Evolutionary conservation across 2,113 vertebrate species (phyloP).

Genomic region (Oxyruncus cristatus): DNA sequence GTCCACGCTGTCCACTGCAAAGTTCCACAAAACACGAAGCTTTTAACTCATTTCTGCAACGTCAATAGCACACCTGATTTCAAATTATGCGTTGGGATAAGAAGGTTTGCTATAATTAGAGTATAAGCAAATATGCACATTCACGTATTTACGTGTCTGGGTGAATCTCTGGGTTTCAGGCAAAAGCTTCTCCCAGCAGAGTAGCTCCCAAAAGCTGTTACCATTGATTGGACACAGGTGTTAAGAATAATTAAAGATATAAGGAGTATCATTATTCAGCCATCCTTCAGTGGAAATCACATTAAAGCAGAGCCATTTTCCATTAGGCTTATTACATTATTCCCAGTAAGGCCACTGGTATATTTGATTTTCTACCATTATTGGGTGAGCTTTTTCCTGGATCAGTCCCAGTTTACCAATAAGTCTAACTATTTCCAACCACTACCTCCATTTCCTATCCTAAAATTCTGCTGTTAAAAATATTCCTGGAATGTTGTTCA

Average conservation of each 20-base stretch:
- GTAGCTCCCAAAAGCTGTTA: constrained; percentile 10
- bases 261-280: not conserved
- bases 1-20: not conserved
- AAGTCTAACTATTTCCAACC: not conserved
- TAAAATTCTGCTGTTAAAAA: not conserved
- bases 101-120: not conserved
- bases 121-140: not conserved
- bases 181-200: not conserved
- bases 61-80: not conserved
- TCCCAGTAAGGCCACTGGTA: not conserved
- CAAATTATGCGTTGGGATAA: not conserved
- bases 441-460: not conserved
- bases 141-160: not conserved
- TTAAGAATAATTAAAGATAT: constrained; percentile 21
- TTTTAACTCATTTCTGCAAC: not conserved
- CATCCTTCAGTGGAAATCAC: not conserved
- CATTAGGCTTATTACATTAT: constrained; percentile 46
- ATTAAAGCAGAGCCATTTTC: constrained; percentile 26
- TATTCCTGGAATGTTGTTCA: not conserved
- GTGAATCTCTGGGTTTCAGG: not conserved
- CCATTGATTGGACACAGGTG: constrained; percentile 8
- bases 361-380: not conserved
- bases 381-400: not conserved
- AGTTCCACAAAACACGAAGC: not conserved
- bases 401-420: not conserved